Percentiles rank a stretch among this genome's conserved stretches.
These are phyloP conservation scores for Pheosia tremula DNA, from an alignment of 2,888 invertebrate genomes.

Conservation along the genomic window DNA sequence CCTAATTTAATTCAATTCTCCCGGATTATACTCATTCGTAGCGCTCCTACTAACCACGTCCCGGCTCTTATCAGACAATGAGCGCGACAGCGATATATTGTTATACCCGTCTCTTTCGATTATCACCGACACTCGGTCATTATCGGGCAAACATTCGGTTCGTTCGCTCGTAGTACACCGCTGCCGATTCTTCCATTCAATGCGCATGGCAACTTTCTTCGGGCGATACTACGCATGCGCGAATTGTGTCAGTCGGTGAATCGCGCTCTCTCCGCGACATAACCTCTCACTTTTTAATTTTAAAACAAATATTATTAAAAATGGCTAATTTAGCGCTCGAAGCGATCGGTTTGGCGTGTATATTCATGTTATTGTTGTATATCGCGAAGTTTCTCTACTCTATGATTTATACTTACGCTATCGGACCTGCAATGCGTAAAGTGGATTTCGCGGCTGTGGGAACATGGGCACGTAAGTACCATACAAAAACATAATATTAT, in stretches of 20 bases:
- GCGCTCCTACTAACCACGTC: too few relatives aligned
- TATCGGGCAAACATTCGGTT: constrained; percentile 36
- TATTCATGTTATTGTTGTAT: constrained; percentile 58
- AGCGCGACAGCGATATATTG: constrained; percentile 31
- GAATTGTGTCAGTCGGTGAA: constrained; percentile 65
- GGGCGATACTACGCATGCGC: constrained; percentile 74
- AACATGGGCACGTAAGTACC: constrained; percentile 91
- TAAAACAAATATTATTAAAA: constrained; percentile 19
- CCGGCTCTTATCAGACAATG: constrained; percentile 29
- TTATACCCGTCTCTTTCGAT: constrained; percentile 34
- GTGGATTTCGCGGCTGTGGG: constrained; percentile 88
- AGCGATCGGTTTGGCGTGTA: constrained; percentile 65
- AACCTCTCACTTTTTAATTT: constrained; percentile 55
- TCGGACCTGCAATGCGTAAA: constrained; percentile 83
- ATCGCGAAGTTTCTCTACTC: constrained; percentile 51
- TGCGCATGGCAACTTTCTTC: constrained; percentile 77
- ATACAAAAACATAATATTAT: constrained; percentile 9
- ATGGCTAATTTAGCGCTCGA: background rate
- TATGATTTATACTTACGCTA: constrained; percentile 65
- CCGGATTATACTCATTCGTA: too few relatives aligned
- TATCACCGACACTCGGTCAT: constrained; percentile 32
- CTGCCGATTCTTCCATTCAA: constrained; percentile 40
- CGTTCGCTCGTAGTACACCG: constrained; percentile 27
- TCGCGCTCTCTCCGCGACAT: constrained; percentile 49
- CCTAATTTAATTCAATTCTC: too few relatives aligned